Evolutionary conservation across 2,888 invertebrate species (phyloP), one percentile per base, ranked within the genome.

Genomic region (Pachymerium ferrugineum): DNA sequence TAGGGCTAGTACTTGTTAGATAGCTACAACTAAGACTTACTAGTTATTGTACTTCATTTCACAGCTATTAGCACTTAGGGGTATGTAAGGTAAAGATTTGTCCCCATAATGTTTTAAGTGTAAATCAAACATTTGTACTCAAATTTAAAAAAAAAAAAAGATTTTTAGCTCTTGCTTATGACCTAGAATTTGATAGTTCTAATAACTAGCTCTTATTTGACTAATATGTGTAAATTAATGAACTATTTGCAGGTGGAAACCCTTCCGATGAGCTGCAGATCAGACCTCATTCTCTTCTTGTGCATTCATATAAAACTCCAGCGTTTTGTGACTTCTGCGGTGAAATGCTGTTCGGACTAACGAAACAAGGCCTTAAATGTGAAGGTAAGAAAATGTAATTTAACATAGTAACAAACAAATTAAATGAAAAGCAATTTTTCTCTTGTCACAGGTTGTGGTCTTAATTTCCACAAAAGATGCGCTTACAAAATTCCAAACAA

Each of bases 281-380:
- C 5, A 88, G 93, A 82, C 94, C 97, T 73, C 98, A 99, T 86
- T 89, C 93, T 78, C 88, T 99, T 74, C 89, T 90, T 78, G 97
- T 99, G 78, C 98, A 99, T 86, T 97, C 97, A 29, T 99, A 98
- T 86, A 97, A 97, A 86, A 92, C 94, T 78, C 99, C 99, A 76
- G 97, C 99, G 77, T 99, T 99, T 87, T 99, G 98, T 86, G 98
- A 99, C 87, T 97, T 97, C 86, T 99, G 99, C 85, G 98, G 98
- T 38, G 98, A 98, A 85, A 97, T 99, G 95, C 88, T 99, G 33
- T 98, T 98, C 85, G 99, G 99, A 3, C 87, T 99, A 77, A 97
- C 98, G 77, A 89, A 97, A 74, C 99, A 99, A 86, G 99, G 99
- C 77, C 89, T 99, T 79, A 98, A 99, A 85, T 99, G 99, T 85